Conservation (phyloP, 2,113 vertebrate genomes). For the Urocitellus parryii region DNA sequence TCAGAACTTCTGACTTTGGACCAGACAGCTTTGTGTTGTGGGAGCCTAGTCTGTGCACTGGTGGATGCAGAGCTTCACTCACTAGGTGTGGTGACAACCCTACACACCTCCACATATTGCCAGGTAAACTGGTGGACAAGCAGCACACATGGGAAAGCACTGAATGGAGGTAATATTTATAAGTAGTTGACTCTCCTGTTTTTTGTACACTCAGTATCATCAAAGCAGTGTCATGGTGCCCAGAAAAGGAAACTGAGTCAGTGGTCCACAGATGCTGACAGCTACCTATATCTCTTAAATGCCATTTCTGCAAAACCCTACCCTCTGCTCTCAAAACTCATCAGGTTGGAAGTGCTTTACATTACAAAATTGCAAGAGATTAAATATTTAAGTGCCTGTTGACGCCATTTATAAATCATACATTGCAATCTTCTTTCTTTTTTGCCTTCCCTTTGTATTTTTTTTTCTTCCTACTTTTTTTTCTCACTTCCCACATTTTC, state of each 20-base stretch:
- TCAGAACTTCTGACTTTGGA: not conserved
- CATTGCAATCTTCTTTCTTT: not conserved
- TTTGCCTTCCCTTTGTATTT: not conserved
- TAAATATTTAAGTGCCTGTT: not conserved
- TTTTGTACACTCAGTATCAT: not conserved
- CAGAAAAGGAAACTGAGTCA: not conserved
- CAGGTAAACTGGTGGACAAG: not conserved
- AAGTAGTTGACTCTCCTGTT: not conserved
- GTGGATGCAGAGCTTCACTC: not conserved
- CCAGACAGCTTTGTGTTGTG: not conserved
- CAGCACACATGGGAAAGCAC: not conserved
- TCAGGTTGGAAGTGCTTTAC: not conserved
- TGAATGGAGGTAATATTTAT: not conserved
- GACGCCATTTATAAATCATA: not conserved
- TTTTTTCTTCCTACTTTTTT: not conserved
- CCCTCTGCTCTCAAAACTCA: not conserved
- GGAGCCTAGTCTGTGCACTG: not conserved
- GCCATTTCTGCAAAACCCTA: not conserved
- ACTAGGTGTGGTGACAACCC: not conserved
- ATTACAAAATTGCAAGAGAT: not conserved
- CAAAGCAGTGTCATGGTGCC: not conserved
- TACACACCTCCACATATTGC: not conserved
- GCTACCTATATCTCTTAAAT: not conserved
- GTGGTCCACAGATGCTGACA: no score
- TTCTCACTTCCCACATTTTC: not conserved